Evolutionary conservation across 23 tunicate species (phyloP).

Genomic region (Phallusia fumigata): DNA sequence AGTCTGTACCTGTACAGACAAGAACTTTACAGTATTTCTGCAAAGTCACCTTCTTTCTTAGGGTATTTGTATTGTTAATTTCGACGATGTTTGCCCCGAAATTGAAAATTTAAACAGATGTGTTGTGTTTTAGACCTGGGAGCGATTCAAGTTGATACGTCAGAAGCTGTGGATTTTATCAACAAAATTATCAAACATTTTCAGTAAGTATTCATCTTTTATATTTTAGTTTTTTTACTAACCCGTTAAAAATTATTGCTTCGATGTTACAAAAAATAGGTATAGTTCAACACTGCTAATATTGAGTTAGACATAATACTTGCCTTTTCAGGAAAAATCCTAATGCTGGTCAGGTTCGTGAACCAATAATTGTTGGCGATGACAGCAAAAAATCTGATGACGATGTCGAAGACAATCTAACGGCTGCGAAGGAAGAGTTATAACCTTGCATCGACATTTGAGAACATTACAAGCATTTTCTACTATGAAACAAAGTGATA

Average conservation of each 20-base stretch:
- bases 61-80: too few species aligned
- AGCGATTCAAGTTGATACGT: conserved; percentile 18
- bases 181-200: conserved; percentile 36
- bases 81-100: too few species aligned
- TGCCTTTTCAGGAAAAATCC: not conserved
- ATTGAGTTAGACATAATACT: not conserved
- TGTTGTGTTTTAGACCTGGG: conserved; percentile 36
- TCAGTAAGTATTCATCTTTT: conserved; percentile 36
- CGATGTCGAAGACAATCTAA: not conserved
- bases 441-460: not conserved
- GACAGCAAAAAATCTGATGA: not conserved
- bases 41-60: too few species aligned
- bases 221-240: too few species aligned
- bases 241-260: too few species aligned
- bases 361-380: not conserved
- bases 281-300: too few species aligned
- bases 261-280: too few species aligned
- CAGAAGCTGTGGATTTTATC: conserved; percentile 24
- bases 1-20: too few species aligned
- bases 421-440: not conserved
- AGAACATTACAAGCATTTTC: too few species aligned
- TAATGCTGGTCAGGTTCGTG: not conserved
- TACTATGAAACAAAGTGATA: too few species aligned
- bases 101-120: too few species aligned
- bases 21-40: too few species aligned